Base-by-base conservation (phyloP, 2,797 vertebrate genomes). In the Sternarchorhynchus goeldii region DNA sequence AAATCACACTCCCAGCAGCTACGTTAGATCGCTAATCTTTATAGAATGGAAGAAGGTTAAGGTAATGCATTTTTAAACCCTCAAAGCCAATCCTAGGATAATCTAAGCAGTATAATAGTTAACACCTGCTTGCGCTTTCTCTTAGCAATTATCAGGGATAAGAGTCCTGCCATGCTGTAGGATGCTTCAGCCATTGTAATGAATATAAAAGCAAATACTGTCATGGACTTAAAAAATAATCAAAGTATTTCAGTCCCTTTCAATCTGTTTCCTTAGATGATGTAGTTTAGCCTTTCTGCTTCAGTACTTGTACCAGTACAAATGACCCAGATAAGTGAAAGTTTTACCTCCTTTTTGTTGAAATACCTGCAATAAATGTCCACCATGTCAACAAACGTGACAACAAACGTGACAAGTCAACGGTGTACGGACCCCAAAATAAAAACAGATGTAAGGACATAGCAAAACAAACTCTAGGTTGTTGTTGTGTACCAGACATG, bases 1-100 rank as follows among this genome's bases (percentile, higher is more conserved):
- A 20, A 71, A 39, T 55, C 41, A 20, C 69, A 50, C 29, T 59
- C 56, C 18, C 56, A 78, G 6, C 45, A 60, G 20, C 57, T 73
- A 55, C 36, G 68, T 73, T 73, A 25, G 16, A 73, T 14, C 6
- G 29, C 56, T 82, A 82, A 78, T 78, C 77, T 64, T 66, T 57
- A 34, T 20, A 39, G 20, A 68, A 62, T 66, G 25, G 14, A 50
- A 64, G 31, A n/a, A 25, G 25, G 36, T 76, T 14, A 71, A 78
- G 25, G 58, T 64, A 65, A 6, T 41, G 41, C 7, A 34, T 66
- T 68, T 75, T 34, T 58, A 78, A 50, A 72, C 18, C n/a, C 65
- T 25, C 63, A 57, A 69, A 76, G 39, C 45, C 16, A 20, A 66
- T 78, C 36, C 57, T 56, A 57, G 50, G n/a, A 56, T 18, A 14